Percentiles rank a stretch among this genome's conserved stretches.
These are phyloP conservation scores for Eumacrocentrus americanus DNA, from an alignment of 2,888 invertebrate genomes.

Conservation along the genomic window DNA sequence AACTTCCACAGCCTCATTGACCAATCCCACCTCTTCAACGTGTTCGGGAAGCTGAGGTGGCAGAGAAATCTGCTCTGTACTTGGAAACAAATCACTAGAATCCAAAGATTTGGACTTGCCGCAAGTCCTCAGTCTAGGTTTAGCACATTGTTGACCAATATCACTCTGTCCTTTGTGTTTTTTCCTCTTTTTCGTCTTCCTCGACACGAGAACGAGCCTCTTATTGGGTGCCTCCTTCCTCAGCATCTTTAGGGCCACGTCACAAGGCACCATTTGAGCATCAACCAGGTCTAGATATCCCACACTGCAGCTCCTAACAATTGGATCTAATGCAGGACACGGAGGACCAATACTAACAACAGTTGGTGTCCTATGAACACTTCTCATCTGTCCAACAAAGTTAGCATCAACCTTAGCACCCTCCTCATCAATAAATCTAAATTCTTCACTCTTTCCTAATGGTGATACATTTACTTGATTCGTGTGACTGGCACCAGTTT, in stretches of 20 bases:
- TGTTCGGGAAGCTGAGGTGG: conserved; percentile 52
- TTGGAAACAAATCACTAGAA: conserved; percentile 78
- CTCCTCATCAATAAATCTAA: conserved; percentile 77
- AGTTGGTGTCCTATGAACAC: conserved; percentile 64
- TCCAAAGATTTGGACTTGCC: conserved; percentile 86
- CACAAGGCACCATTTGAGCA: conserved; percentile 75
- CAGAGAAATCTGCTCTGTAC: conserved; percentile 60
- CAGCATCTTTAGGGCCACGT: conserved; percentile 74
- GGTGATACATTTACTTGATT: conserved; percentile 39
- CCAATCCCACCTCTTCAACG: conserved; percentile 43
- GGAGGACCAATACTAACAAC: conserved; percentile 72
- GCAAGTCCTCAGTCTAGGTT: conserved; percentile 70
- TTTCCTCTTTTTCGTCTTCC: conserved; percentile 65
- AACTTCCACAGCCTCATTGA: neutral
- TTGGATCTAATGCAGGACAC: conserved; percentile 68
- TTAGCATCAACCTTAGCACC: conserved; percentile 47
- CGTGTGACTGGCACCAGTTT: conserved; percentile 39
- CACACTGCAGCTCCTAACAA: conserved; percentile 86
- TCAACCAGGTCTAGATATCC: conserved; percentile 87
- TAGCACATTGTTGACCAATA: conserved; percentile 43
- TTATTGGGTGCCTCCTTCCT: conserved; percentile 77
- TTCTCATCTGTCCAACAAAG: conserved; percentile 42
- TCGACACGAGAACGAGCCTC: conserved; percentile 76
- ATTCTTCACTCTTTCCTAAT: conserved; percentile 65
- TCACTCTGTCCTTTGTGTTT: conserved; percentile 57